Evolutionary conservation across 2,888 invertebrate genomes (phyloP), one percentile per base, ranked within the genome.

Genomic region (Ennomos quercinarius): DNA sequence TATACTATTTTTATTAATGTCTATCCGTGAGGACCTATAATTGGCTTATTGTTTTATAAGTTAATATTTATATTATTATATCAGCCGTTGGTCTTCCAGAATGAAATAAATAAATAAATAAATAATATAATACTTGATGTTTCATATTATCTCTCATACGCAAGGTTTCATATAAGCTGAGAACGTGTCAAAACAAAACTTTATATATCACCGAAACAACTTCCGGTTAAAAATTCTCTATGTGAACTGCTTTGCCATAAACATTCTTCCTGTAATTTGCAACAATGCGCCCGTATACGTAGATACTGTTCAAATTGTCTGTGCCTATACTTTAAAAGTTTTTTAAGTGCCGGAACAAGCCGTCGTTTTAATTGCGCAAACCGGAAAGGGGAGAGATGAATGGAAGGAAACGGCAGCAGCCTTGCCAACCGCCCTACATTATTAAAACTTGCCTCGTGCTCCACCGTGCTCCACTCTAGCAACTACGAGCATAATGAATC

Each of bases 381-480:
- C 87, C 87, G 89, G 89, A 90, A 89, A 88, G 87, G 88, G 89
- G 90, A 87, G 87, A 86, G 89, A 89, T 89, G 90, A 91, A 91
- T 90, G 86, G 86, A 86, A 89, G 89, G 89, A 89, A 89, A 85
- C 86, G 84, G 86, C 79, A 82, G 81, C 78, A 84, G 84, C 77
- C 88, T 86, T 87, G 87, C 89, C 88, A 89, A 88, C 88, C 88
- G 84, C 84, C 85, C 88, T 86, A 87, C 89, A 89, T 90, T 91
- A 91, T 89, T 89, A 90, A 89, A 90, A 91, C 87, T 90, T 89
- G 87, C 87, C 86, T 89, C 86, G 89, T 84, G 85, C 84, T 83
- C 77, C 68, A 80, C 78, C 79, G 76, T 78, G 75, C 81, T 74
- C 80, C 78, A 77, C 85, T 84, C 83, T 80, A 75, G 76, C 82